Evolutionary conservation across 2,113 vertebrate genomes (phyloP), one percentile per base, ranked within the genome.

Genomic region (Scomber colias): DNA sequence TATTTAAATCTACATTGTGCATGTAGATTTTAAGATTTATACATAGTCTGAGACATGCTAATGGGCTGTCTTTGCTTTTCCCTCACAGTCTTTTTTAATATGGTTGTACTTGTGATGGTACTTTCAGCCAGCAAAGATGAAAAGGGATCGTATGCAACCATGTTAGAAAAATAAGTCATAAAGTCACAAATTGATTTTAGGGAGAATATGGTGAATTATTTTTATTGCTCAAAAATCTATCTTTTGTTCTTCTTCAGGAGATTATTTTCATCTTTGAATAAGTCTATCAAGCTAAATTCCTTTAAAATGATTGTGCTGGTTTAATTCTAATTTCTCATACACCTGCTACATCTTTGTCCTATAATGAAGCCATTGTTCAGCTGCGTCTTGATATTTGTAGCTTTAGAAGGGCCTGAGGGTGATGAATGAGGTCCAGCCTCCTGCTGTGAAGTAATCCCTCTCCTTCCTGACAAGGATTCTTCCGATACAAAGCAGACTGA

Each of bases 391-490:
- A 31, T 64, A 48, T 74, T 31, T 71, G 53, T 63, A 63, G 60
- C n/a, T 51, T 76, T 55, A 55, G 48, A 45, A 51, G 14, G 1
- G 70, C 72, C 74, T 0, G 24, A 12, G 77, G 66, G 76, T 73
- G 50, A 79, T 56, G 60, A 71, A 60, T 49, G 68, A 81, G 50
- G 40, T 63, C 15, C 1, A 14, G 40, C 35, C 35, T 31, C 85
- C 24, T 49, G 65, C 79, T 78, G 79, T 46, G 75, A 71, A 79
- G 64, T 87, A 91, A 92, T 91, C 83, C 84, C 45, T 51, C 49
- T 74, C 56, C 70, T 75, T 67, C 68, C 72, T 75, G 70, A 82
- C 13, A 17, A 80, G 55, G 64, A 75, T 71, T 84, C 80, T 0
- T 69, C 74, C 54, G 30, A 62, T 70, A 83, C 63, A 86, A 80